Evolutionary conservation across 2,113 vertebrate species (phyloP).

Genomic region (Rhodinocichla rosea): DNA sequence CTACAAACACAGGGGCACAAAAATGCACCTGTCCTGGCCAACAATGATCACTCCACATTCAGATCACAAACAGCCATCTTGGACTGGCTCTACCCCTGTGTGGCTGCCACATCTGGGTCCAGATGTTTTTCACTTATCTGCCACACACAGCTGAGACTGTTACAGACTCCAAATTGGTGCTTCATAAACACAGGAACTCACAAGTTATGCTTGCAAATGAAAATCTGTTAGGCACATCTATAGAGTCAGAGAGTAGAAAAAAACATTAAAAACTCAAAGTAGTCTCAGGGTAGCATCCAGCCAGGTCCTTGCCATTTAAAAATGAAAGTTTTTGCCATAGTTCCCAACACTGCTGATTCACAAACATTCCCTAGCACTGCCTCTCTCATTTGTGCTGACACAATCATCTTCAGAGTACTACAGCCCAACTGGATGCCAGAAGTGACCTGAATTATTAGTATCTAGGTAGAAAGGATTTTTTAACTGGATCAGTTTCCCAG

Average conservation of each 20-base stretch:
- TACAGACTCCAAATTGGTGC: not conserved
- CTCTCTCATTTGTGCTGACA: not conserved
- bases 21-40: not conserved
- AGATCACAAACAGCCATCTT: not conserved
- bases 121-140: not conserved
- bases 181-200: not conserved
- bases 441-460: not conserved
- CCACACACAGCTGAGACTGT: not conserved
- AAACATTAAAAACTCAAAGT: not conserved
- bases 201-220: not conserved
- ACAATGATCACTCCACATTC: not conserved
- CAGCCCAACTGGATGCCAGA: not conserved
- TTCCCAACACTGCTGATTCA: not conserved
- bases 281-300: not conserved
- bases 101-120: not conserved
- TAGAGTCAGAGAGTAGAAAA: not conserved
- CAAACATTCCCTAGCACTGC: not conserved
- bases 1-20: not conserved
- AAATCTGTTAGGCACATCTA: not conserved
- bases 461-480: not conserved
- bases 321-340: not conserved
- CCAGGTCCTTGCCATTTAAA: not conserved
- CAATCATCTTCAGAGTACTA: not conserved
- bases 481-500: not conserved
- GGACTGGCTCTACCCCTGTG: not conserved